phyloP scores from a whole-genome alignment of 2,113 vertebrate genomes.

The Corythoichthys intestinalis region DNA sequence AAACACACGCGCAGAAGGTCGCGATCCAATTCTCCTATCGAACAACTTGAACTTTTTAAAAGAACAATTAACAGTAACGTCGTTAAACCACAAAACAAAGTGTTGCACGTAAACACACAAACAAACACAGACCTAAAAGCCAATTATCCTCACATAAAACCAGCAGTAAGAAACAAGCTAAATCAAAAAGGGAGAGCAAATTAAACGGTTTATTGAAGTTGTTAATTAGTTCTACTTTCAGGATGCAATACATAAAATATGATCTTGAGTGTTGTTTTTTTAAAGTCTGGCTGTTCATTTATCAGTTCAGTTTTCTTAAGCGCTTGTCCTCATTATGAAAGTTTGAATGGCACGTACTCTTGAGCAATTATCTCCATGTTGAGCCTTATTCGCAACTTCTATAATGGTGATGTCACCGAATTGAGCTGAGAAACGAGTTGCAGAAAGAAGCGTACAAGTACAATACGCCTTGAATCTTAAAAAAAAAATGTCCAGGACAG shows the following conservation, averaged over 20 bases:
- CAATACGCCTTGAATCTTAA: too few relatives aligned
- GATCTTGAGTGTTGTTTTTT: not conserved
- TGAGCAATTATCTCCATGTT: too few relatives aligned
- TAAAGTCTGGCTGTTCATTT: too few relatives aligned
- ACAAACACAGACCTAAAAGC: not conserved
- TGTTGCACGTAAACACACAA: not conserved
- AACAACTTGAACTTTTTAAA: conserved; percentile 3
- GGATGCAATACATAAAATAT: not conserved
- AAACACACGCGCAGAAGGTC: not conserved
- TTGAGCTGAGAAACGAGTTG: too few relatives aligned
- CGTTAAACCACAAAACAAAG: not conserved
- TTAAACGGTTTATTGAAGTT: not conserved
- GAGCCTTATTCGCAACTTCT: too few relatives aligned
- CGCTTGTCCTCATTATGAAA: too few relatives aligned
- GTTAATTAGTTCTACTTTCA: not conserved
- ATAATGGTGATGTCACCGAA: too few relatives aligned
- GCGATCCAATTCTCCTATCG: not conserved
- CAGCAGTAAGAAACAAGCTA: not conserved
- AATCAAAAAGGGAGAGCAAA: not conserved
- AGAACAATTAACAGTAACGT: not conserved
- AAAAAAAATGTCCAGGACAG: too few relatives aligned
- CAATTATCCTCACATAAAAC: conserved; percentile 3
- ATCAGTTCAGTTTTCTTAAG: too few relatives aligned
- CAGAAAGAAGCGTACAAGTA: too few relatives aligned
- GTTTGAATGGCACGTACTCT: too few relatives aligned